A percentile compares a stretch with the other conserved stretches of the same genome.
Conservation (phyloP, 2,113 vertebrate species). For the Aphyosemion australe region DNA sequence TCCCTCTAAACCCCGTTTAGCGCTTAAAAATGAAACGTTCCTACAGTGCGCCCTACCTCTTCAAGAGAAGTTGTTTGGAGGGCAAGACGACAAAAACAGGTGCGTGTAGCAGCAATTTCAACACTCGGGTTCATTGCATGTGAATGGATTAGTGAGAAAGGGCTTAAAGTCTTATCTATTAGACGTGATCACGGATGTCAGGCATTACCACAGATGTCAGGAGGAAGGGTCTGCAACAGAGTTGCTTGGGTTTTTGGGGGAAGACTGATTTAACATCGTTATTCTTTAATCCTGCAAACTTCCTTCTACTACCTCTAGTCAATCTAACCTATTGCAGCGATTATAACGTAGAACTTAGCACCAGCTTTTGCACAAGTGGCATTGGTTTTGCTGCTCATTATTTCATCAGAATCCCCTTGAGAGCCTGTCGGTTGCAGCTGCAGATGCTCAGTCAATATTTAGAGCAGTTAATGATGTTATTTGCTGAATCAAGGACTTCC, state of each 20-base stretch:
- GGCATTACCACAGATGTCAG: conserved; percentile 40
- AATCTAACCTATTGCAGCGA: background rate
- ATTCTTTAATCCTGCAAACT: too few species aligned
- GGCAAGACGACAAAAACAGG: conserved; percentile 1
- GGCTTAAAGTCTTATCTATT: conserved; percentile 55
- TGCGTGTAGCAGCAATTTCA: conserved; percentile 22
- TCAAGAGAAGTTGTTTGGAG: background rate
- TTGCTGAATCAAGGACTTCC: conserved; percentile 30
- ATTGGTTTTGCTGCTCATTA: background rate
- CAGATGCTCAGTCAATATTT: conserved; percentile 11
- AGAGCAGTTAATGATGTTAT: conserved; percentile 6
- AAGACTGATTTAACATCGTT: background rate
- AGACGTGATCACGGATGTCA: conserved; percentile 44
- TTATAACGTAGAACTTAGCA: background rate
- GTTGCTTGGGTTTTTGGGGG: background rate
- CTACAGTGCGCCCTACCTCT: background rate
- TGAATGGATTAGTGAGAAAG: conserved; percentile 47
- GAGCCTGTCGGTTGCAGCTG: conserved; percentile 8
- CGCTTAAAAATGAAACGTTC: background rate
- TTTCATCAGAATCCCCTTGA: conserved; percentile 2
- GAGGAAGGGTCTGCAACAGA: background rate
- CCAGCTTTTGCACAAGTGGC: background rate
- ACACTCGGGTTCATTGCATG: conserved; percentile 29
- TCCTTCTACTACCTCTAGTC: background rate
- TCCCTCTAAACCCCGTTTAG: conserved; percentile 23